Evolutionary conservation across 2,888 invertebrate species (phyloP), one percentile per base, ranked within the genome.

Genomic region (Resseliella maxima): DNA sequence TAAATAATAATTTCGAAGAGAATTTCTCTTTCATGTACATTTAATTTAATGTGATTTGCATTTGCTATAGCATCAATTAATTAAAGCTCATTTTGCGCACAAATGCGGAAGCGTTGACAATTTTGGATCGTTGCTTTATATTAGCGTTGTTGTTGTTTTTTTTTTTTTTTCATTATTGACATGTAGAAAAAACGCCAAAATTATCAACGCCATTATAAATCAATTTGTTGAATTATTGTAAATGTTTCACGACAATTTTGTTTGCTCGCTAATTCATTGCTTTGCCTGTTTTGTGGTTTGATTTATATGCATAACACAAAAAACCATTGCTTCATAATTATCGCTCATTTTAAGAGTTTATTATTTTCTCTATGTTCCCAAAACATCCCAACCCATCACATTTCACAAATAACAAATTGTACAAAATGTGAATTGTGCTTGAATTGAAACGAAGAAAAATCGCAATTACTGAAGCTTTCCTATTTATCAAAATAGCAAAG

Each of bases 191-290:
- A 50, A 50, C 18, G 24, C 59, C 24, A 24, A 59, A 59, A 59
- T 59, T 59, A 59, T 59, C 59, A 59, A 59, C 59, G 24, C 59
- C 59, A 59, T 59, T 59, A 59, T 59, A 59, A 59, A 59, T 59
- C 59, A 59, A 59, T 59, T 59, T 59, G 59, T 50, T 50, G 50
- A 21, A 21, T 18, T n/a, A 50, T 18, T 50, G 50, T 50, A 18
- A n/a, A 59, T 59, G 3, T 59, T 2, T 59, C 24, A 3, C 59
- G 59, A 59, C 59, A 59, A 24, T n/a, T n/a, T 59, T 18, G 46
- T 18, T n/a, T 10, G 24, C 59, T 24, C 59, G 24, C 2, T 24
- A n/a, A 59, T 59, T 59, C 24, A 0, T 24, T n/a, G n/a, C 15
- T 6, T 24, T 24, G 59, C 24, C 24, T 59, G 59, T 24, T 24